Percentiles rank a stretch among this genome's conserved stretches.
Conservation (phyloP, 2,888 invertebrate genomes). For the Hypercompe scribonia region DNA sequence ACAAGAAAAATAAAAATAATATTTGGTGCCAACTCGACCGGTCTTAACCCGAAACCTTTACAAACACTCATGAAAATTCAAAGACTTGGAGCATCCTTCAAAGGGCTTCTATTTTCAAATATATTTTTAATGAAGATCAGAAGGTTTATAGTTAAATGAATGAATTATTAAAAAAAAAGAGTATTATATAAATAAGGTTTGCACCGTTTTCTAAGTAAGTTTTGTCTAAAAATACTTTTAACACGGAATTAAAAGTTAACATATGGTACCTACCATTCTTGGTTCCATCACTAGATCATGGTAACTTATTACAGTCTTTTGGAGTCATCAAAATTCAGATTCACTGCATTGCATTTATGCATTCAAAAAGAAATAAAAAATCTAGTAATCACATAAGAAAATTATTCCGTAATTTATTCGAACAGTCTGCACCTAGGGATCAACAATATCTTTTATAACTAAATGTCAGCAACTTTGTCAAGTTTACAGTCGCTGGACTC, state of each 20-base stretch:
- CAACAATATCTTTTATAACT: neutral
- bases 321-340: too few relatives aligned
- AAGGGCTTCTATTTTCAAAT: conserved; percentile 19
- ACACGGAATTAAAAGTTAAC: neutral
- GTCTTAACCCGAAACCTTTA: conserved; percentile 35
- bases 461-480: neutral
- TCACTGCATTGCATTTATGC: too few relatives aligned
- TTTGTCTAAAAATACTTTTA: neutral
- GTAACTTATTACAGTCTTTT: too few relatives aligned
- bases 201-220: neutral
- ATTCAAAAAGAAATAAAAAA: too few relatives aligned
- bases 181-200: neutral
- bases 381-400: neutral
- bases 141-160: neutral
- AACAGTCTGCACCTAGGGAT: neutral
- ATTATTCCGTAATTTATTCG: neutral
- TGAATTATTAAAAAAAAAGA: neutral
- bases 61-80: conserved; percentile 14
- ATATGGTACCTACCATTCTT: neutral
- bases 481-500: neutral
- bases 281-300: too few relatives aligned
- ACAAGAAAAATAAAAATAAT: conserved; percentile 15
- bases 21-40: conserved; percentile 16
- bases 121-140: neutral
- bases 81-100: conserved; percentile 17